Evolutionary conservation across 1,140 invertebrate genomes (phyloP).

Genomic region (Sycophila sp.): DNA sequence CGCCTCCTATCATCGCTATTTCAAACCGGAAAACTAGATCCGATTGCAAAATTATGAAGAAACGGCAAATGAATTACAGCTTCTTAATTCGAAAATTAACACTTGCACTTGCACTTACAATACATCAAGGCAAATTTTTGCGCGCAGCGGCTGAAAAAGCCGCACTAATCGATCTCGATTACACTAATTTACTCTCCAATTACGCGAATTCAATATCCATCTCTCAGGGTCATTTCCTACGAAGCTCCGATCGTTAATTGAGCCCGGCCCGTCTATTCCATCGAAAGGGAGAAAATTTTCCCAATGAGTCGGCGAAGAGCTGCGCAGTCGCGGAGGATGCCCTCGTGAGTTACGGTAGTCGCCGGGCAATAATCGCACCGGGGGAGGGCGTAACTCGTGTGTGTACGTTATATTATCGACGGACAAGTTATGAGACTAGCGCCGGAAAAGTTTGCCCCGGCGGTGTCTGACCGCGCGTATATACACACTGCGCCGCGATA

Average conservation of each 20-base stretch:
- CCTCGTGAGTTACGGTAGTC: constrained; percentile 24
- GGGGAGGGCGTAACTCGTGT: constrained; percentile 20
- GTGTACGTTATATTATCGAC: constrained; percentile 19
- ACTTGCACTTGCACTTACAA: too few species aligned
- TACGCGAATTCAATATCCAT: background rate
- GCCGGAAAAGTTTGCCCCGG: too few species aligned
- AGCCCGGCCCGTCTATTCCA: background rate
- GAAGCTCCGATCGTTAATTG: background rate
- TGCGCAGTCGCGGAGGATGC: too few species aligned
- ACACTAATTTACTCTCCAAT: background rate
- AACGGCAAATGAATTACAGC: too few species aligned
- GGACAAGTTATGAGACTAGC: constrained; percentile 26
- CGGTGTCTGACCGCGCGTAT: background rate
- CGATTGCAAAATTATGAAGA: too few species aligned
- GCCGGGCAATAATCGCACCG: constrained; percentile 1
- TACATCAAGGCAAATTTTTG: too few species aligned
- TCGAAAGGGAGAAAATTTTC: background rate
- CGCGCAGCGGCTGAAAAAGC: too few species aligned
- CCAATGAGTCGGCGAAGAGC: too few species aligned
- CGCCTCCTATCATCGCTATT: too few species aligned
- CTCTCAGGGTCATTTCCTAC: background rate
- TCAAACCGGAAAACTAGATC: too few species aligned
- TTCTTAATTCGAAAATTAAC: too few species aligned
- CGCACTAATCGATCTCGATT: too few species aligned
- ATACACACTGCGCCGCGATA: background rate